These are phyloP conservation scores for Syngnathus acus DNA, from an alignment of 2,797 vertebrate genomes.

Conservation along the genomic window DNA sequence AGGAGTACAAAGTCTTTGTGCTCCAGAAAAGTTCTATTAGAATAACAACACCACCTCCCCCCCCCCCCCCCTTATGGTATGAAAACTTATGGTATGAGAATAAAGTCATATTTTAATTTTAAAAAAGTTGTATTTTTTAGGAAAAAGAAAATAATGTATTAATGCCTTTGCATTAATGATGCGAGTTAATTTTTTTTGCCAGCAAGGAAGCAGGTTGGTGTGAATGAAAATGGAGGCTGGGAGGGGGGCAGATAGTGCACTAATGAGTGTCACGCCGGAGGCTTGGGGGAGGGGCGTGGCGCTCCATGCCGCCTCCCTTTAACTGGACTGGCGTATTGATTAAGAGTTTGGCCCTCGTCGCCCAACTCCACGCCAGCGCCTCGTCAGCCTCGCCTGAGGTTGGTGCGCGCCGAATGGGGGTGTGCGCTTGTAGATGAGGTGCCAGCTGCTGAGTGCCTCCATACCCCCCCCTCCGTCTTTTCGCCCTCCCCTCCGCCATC, in stretches of 20 bases:
- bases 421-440: constrained; percentile 75
- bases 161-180: constrained; percentile 21
- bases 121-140: background rate
- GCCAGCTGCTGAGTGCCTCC: constrained; percentile 96
- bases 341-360: constrained; percentile 86
- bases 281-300: constrained; percentile 32
- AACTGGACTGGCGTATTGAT: constrained; percentile 98
- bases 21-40: no score
- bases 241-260: constrained; percentile 46
- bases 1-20: no score
- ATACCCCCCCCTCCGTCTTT: constrained; percentile 71
- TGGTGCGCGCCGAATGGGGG: constrained; percentile 39
- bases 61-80: no score
- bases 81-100: background rate
- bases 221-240: constrained; percentile 36
- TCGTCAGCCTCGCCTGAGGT: constrained; percentile 54
- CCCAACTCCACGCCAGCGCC: constrained; percentile 54
- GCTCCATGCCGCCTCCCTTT: constrained; percentile 77
- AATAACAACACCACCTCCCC: no score
- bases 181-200: constrained; percentile 15
- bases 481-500: constrained; percentile 81
- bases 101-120: background rate
- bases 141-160: background rate
- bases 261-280: constrained; percentile 47
- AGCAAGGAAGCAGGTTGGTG: constrained; percentile 20